phyloP scores from a whole-genome alignment of 64 coral and sea anemone genomes.

The Anthopleura sola region DNA sequence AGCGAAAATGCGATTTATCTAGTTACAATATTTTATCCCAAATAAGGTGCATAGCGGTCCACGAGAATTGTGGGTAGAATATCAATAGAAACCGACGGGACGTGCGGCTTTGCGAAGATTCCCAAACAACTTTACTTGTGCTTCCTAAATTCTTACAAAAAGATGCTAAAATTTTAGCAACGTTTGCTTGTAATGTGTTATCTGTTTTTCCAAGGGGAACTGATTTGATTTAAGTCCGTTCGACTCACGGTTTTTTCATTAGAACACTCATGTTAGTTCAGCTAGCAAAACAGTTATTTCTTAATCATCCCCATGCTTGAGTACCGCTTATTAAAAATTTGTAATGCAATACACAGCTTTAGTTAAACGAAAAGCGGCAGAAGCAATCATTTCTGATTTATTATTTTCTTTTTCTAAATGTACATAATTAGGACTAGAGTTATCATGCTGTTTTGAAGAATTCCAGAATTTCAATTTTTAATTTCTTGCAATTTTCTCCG shows the following conservation, averaged over 20 bases:
- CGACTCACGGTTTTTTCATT: not conserved
- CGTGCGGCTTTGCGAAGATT: too few relatives aligned
- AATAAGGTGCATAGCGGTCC: too few relatives aligned
- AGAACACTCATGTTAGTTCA: constrained; percentile 21
- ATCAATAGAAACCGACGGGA: too few relatives aligned
- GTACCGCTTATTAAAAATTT: constrained; percentile 7
- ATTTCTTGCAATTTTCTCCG: too few relatives aligned
- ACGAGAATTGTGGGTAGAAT: too few relatives aligned
- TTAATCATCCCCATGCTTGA: not conserved
- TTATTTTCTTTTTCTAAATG: not conserved
- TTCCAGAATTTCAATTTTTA: not conserved
- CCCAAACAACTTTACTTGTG: too few relatives aligned
- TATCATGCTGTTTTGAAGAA: not conserved
- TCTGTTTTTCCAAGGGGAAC: not conserved
- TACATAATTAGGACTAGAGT: too few relatives aligned
- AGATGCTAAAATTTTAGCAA: not conserved
- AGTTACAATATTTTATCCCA: too few relatives aligned
- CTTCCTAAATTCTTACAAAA: not conserved
- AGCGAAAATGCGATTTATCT: too few relatives aligned
- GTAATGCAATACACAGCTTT: not conserved
- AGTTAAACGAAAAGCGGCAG: not conserved
- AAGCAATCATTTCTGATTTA: not conserved
- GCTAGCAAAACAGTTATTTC: not conserved
- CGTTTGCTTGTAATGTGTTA: not conserved
- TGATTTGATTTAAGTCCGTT: not conserved